Evolutionary conservation across 2,888 invertebrate species (phyloP).

Genomic region (Bombylius discolor): DNA sequence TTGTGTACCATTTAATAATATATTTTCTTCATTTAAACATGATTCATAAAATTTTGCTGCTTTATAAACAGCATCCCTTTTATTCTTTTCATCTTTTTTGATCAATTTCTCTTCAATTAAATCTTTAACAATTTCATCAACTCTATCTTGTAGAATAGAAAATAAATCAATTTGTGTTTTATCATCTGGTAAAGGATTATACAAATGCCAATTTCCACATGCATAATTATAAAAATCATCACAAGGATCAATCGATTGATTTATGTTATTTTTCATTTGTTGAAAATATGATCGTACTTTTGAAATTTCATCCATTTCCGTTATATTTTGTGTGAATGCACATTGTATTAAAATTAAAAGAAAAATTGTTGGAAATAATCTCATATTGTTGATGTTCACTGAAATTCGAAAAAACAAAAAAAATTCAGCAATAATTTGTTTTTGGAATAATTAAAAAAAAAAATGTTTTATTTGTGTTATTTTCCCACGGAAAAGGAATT

Average conservation of each 20-base stretch:
- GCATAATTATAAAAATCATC: neutral
- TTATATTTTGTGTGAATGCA: too few species aligned
- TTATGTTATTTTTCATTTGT: neutral
- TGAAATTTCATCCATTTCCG: too few species aligned
- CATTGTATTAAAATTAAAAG: constrained; percentile 1
- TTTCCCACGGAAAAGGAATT: too few species aligned
- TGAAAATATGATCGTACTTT: too few species aligned
- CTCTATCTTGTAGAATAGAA: neutral
- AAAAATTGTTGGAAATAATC: constrained; percentile 1
- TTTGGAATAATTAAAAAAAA: too few species aligned
- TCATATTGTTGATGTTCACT: too few species aligned
- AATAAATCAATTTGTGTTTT: neutral
- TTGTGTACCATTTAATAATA: neutral
- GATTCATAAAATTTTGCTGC: neutral
- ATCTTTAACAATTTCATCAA: neutral
- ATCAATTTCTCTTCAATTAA: neutral
- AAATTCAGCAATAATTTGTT: too few species aligned
- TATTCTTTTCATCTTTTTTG: neutral
- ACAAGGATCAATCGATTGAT: neutral
- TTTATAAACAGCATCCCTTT: neutral
- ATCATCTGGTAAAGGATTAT: neutral
- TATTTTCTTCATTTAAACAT: neutral
- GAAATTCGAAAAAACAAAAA: too few species aligned
- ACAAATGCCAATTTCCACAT: neutral
- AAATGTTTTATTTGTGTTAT: too few species aligned